Evolutionary conservation across 37 sponge, comb jelly and placozoan genomes (phyloP), one percentile per base, ranked within the genome.

Genomic region (Cladorhizidae sp.): DNA sequence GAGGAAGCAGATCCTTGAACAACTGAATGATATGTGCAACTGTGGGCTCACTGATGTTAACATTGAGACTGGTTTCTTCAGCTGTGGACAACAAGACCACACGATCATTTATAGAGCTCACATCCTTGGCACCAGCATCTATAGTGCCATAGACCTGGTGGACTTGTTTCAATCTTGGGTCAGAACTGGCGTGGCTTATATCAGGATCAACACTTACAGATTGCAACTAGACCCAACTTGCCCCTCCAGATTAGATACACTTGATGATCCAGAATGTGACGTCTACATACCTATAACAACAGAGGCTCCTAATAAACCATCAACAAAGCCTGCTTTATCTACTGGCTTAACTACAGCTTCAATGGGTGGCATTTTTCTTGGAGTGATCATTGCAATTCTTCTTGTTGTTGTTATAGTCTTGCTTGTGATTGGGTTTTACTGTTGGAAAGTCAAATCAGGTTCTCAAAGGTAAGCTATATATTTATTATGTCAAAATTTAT

Each of bases 91-190:
- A 22, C 75, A 63, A 7, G 55, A 21, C 22, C 39, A 81, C 49
- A 70, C 36, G 40, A 54, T 81, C 28, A 31, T 74, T 23, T 83
- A 67, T 57, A 57, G 83, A 40, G 75, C 63, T 52, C 22, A 65
- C 15, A 64, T 83, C 40, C 11, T 83, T 33, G 83, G 83, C 31
- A 74, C 65, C 15, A 36, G 54, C 54, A 49, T 15, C 25, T 75
- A 36, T 28, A 74, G 55, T 52, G 74, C 75, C 11, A 12, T 0
- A 33, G 83, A 20, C 31, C 67, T 83, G 0, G 64, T 74, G 15
- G 22, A 74, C 0, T 33, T 83, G 50, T 40, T 83, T 3, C 83
- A 74, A 23, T 51, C 75, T 5, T 83, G 83, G 83, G 55, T 83
- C 3, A 38, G 2, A 3, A 65, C 52, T 51, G 74, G 55, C 1